phyloP scores from a whole-genome alignment of 2,797 vertebrate species.

The Adelosebastes latens region DNA sequence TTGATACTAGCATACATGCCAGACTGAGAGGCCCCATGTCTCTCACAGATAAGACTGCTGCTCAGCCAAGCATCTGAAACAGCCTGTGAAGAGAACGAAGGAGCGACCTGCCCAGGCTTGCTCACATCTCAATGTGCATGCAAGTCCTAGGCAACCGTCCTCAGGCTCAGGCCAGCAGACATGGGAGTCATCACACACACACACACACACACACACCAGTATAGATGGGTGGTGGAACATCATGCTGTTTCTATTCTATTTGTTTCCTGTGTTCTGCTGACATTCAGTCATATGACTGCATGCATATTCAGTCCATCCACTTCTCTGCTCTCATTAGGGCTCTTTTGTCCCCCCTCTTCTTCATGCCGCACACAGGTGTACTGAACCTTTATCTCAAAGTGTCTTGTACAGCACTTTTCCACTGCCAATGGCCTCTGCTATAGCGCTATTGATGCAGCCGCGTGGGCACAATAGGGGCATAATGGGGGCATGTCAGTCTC shows the following conservation, averaged over 20 bases:
- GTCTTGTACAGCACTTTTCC: conserved; percentile 78
- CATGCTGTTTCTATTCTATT: conserved; percentile 14
- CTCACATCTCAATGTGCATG: conserved; percentile 48
- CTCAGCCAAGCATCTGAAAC: conserved; percentile 56
- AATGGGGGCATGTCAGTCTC: conserved; percentile 61
- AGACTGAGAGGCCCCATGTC: conserved; percentile 25
- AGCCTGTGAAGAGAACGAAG: conserved; percentile 34
- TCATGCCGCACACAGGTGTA: conserved; percentile 44
- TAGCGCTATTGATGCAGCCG: conserved; percentile 67
- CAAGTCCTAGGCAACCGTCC: conserved; percentile 59
- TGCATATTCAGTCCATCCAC: neutral
- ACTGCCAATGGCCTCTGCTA: conserved; percentile 52
- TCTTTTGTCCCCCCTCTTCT: conserved; percentile 45
- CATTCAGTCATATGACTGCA: conserved; percentile 6
- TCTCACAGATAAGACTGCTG: conserved; percentile 33
- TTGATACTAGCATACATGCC: conserved; percentile 46
- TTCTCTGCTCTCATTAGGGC: conserved; percentile 26
- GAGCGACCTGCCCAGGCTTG: conserved; percentile 66
- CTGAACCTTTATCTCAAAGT: conserved; percentile 72
- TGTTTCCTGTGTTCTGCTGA: conserved; percentile 24
- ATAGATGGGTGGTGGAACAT: conserved; percentile 14
- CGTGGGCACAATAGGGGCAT: conserved; percentile 73
- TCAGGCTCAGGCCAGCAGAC: conserved; percentile 26
- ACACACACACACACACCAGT: neutral
- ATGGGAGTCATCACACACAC: neutral